Conservation (phyloP, 30 jellyfish, hydroid and myxozoan genomes). For the Turritopsis dohrnii region DNA sequence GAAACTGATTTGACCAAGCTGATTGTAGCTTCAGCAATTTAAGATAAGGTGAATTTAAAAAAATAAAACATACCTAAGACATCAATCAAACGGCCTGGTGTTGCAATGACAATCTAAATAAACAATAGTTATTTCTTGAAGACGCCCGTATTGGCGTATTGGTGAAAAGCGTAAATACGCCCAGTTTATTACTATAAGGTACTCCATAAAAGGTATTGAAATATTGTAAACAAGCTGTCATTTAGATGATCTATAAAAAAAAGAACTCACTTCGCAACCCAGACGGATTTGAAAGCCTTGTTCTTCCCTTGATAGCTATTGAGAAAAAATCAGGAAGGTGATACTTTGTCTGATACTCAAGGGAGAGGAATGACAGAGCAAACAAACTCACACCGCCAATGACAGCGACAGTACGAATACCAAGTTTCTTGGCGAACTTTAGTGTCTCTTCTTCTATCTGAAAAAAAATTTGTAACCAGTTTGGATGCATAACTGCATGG, state of each 20-base stretch:
- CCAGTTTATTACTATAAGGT: too few relatives aligned
- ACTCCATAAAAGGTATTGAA: neutral
- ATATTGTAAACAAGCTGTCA: too few relatives aligned
- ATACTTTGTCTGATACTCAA: too few relatives aligned
- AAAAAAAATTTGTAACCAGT: neutral
- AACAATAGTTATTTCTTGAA: too few relatives aligned
- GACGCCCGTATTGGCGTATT: too few relatives aligned
- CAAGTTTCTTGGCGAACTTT: constrained; percentile 82
- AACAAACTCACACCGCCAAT: constrained; percentile 89
- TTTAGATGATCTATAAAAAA: too few relatives aligned
- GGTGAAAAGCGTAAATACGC: too few relatives aligned
- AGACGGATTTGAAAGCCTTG: constrained; percentile 93
- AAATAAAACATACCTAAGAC: constrained; percentile 59
- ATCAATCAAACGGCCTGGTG: constrained; percentile 98
- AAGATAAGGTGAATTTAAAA: neutral
- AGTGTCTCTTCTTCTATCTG: constrained; percentile 95
- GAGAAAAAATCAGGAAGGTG: neutral
- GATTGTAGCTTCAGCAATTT: too few relatives aligned
- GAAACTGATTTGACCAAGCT: too few relatives aligned
- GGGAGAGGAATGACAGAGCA: too few relatives aligned
- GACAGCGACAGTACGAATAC: constrained; percentile 83
- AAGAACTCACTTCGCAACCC: constrained; percentile 98
- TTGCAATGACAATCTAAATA: constrained; percentile 91
- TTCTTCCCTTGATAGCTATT: constrained; percentile 89
- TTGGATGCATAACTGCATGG: too few relatives aligned